These are phyloP conservation scores for Heliconius ethilla DNA, from an alignment of 2,888 invertebrate genomes.

Conservation along the genomic window DNA sequence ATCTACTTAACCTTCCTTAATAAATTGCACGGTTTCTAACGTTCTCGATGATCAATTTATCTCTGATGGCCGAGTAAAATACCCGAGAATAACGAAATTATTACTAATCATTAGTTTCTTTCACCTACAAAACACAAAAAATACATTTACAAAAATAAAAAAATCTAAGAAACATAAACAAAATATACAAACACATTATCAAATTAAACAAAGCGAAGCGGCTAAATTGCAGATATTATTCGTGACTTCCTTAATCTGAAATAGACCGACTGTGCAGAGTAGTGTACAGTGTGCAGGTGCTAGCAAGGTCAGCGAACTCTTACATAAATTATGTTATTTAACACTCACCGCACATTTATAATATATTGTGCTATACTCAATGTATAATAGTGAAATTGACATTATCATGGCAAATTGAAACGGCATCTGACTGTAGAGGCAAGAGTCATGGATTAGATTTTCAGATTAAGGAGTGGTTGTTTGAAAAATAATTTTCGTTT, in stretches of 20 bases:
- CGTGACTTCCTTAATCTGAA: slow-evolving; percentile 2
- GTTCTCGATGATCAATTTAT: neutral
- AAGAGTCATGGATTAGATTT: neutral
- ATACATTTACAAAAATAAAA: neutral
- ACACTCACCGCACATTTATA: slow-evolving; percentile 16
- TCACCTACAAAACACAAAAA: neutral
- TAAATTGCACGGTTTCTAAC: neutral
- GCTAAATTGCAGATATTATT: neutral
- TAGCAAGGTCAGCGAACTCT: slow-evolving; percentile 34
- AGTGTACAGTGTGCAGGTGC: neutral
- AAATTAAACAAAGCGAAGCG: neutral
- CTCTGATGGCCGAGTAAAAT: too few species aligned
- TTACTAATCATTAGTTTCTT: too few species aligned
- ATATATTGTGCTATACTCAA: slow-evolving; percentile 5
- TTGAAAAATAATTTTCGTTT: too few species aligned
- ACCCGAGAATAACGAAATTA: too few species aligned
- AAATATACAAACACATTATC: neutral
- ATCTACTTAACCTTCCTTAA: neutral
- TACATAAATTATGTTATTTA: slow-evolving; percentile 33
- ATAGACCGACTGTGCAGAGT: slow-evolving; percentile 6
- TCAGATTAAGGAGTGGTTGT: too few species aligned
- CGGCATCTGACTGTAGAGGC: neutral
- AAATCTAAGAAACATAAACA: neutral
- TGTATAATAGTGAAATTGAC: neutral
- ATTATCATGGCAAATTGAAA: neutral